These are phyloP conservation scores for Lepidurus couesii DNA, from an alignment of 1,140 invertebrate genomes.

Conservation along the genomic window DNA sequence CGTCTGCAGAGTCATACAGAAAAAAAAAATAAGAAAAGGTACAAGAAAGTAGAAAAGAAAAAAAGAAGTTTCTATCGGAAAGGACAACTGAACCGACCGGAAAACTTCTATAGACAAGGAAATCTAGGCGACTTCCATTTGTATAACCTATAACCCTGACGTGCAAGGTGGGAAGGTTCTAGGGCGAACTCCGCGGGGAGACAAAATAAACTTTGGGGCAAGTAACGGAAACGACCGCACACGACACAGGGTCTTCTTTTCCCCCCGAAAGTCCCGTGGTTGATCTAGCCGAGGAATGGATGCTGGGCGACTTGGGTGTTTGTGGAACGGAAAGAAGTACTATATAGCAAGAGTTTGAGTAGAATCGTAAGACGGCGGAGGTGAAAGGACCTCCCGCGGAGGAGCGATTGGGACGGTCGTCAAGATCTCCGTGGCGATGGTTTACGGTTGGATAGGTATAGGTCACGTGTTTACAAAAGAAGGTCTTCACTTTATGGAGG, in stretches of 20 bases:
- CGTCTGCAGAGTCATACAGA: too few relatives aligned
- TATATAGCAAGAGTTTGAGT: neutral
- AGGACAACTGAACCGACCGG: neutral
- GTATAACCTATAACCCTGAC: conserved; percentile 5
- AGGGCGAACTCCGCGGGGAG: neutral
- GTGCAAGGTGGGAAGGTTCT: neutral
- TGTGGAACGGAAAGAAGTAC: neutral
- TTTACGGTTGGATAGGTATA: conserved; percentile 6
- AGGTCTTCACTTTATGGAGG: neutral
- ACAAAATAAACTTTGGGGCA: conserved; percentile 11
- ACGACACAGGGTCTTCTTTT: neutral
- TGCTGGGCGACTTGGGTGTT: neutral
- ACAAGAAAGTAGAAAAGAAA: too few relatives aligned
- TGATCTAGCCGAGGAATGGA: conserved; percentile 5
- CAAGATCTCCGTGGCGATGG: neutral
- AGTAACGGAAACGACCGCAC: conserved; percentile 18
- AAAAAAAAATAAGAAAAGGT: too few relatives aligned
- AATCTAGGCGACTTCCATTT: neutral
- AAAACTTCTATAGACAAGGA: neutral
- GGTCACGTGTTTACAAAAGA: conserved; percentile 15
- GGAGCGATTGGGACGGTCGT: conserved; percentile 1
- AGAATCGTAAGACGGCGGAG: neutral
- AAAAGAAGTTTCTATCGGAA: too few relatives aligned
- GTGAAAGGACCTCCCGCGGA: conserved; percentile 1
- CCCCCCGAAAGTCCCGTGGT: neutral